Conservation (phyloP, 2,113 vertebrate species). For the Hoplias malabaricus region DNA sequence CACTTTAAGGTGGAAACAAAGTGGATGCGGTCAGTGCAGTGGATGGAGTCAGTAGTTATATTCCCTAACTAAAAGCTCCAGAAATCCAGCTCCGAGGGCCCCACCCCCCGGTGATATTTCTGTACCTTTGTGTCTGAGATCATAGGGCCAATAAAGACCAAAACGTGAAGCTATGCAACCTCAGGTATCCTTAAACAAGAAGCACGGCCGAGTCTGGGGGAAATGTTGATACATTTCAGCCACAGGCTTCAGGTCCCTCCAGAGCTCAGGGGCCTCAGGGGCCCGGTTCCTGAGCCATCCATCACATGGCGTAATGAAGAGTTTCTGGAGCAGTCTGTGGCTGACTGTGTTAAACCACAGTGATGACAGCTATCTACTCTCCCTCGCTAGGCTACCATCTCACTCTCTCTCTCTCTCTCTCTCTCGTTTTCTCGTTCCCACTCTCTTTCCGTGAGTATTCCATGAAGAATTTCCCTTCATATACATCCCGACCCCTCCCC, state of each 20-base stretch:
- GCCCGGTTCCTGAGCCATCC: conserved; percentile 42
- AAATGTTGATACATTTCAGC: conserved; percentile 5
- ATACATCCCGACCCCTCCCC: not conserved
- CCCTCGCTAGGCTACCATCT: conserved; percentile 18
- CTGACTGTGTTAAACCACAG: conserved; percentile 52
- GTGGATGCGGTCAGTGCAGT: too few relatives aligned
- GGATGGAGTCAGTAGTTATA: too few relatives aligned
- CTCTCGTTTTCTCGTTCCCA: not conserved
- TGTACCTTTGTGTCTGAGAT: too few relatives aligned
- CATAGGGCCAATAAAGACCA: too few relatives aligned
- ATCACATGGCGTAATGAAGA: conserved; percentile 51
- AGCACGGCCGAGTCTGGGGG: conserved; percentile 17
- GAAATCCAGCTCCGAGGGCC: too few relatives aligned
- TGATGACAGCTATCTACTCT: conserved; percentile 53
- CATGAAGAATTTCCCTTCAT: conserved; percentile 25
- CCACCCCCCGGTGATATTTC: too few relatives aligned
- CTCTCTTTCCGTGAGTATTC: not conserved
- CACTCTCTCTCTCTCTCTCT: conserved; percentile 19
- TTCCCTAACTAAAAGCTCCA: too few relatives aligned
- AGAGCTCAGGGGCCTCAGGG: conserved; percentile 28
- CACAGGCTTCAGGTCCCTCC: conserved; percentile 14
- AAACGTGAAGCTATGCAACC: not conserved
- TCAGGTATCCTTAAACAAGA: conserved; percentile 6
- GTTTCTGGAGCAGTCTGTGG: conserved; percentile 51
- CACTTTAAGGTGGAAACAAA: too few relatives aligned